A percentile compares a stretch with the other conserved stretches of the same genome.
Conservation (phyloP, 2,888 invertebrate species). For the Lacanobia oleracea region DNA sequence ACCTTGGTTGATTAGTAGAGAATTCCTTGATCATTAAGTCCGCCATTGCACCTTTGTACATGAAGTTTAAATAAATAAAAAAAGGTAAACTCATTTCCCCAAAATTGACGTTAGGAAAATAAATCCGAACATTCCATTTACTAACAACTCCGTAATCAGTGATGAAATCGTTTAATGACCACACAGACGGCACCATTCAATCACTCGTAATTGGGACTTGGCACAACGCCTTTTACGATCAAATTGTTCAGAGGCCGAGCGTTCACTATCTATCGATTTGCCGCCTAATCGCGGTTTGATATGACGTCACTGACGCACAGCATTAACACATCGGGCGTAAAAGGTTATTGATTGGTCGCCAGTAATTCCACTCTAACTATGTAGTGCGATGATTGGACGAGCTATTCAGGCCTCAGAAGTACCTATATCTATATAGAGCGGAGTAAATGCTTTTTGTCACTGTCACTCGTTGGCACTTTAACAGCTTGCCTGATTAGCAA, state of each 20-base stretch:
- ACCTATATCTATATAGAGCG: not conserved
- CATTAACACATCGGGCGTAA: slow-evolving; percentile 48
- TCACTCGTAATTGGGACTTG: slow-evolving; percentile 82
- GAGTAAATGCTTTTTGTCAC: not conserved
- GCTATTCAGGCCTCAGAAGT: not conserved
- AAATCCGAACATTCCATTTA: slow-evolving; percentile 32
- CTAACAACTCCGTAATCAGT: slow-evolving; percentile 37
- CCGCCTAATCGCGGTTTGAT: slow-evolving; percentile 69
- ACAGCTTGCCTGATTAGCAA: not conserved
- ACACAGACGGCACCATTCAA: slow-evolving; percentile 77
- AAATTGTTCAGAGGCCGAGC: slow-evolving; percentile 69
- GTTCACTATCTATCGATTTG: slow-evolving; percentile 71
- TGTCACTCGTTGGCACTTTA: not conserved
- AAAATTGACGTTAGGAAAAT: not conserved
- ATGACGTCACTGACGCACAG: slow-evolving; percentile 63
- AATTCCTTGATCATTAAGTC: too few species aligned
- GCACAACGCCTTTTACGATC: slow-evolving; percentile 81
- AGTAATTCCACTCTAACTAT: slow-evolving; percentile 25
- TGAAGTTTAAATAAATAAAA: too few species aligned
- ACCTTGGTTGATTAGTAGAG: too few species aligned
- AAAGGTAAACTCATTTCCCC: not conserved
- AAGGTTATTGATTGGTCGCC: slow-evolving; percentile 50
- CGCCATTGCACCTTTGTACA: too few species aligned
- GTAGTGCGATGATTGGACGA: slow-evolving; percentile 19
- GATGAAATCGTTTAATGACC: slow-evolving; percentile 77